Evolutionary conservation across 1,140 invertebrate species (phyloP), one percentile per base, ranked within the genome.

Genomic region (Orius insidiosus): DNA sequence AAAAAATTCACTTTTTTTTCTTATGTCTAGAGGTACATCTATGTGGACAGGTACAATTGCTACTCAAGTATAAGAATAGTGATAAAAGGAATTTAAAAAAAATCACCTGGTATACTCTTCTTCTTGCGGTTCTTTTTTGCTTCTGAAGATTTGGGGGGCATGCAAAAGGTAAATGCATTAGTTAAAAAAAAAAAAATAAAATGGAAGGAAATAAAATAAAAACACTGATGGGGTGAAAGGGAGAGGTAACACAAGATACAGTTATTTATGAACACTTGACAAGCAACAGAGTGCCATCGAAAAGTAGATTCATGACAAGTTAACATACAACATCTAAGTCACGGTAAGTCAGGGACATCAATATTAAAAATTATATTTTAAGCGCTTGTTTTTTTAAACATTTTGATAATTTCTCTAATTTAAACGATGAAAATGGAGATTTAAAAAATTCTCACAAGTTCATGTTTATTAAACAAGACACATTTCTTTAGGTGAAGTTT

Each of bases 111-210:
- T 67, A 82, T 66, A 65, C 79, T 85, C 73, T 85, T 85, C 72
- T 81, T 83, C 72, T 80, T 80, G 72, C 78, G 76, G 68, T 82
- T 77, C 77, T 85, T 86, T 84, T 85, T 86, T 75, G 80, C 80
- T 75, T 86, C 84, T 87, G 76, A 58, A 54, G 52, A 57, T 40
- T 30, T 50, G 46, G 52, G 56, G 52, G 43, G 55, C 58, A 59
- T 60, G 60, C 56, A 59, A 60, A 60, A 59, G 56, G 55, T 46
- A 56, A 58, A 58, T 51, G 42, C 52, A 58, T 56, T 55, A 56
- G 53, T 55, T 51, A 54, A 55, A 52, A 51, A 42, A n/a, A n/a
- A n/a, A n/a, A n/a, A n/a, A 3, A 13, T 9, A 36, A 36, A 36
- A 36, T 36, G n/a, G 9, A 36, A 9, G 35, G 9, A 36, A 36